Evolutionary conservation across 92 coral and sea anemone genomes (phyloP).

Genomic region (Isaurus tuberculatus): DNA sequence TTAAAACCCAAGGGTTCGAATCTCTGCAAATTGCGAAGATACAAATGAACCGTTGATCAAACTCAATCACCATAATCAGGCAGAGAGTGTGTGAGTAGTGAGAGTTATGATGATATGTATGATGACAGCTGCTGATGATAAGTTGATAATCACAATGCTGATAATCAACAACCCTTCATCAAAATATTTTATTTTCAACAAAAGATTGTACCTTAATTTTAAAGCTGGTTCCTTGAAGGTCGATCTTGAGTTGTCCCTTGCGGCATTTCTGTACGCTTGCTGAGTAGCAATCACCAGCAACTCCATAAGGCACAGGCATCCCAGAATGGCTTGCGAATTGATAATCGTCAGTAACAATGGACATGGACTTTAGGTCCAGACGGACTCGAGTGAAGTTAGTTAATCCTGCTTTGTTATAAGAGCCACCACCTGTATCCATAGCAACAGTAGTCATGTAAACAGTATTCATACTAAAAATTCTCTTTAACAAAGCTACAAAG

Average conservation of each 20-base stretch:
- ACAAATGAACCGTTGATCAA: too few species aligned
- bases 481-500: neutral
- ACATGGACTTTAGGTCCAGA: slow-evolving; percentile 66
- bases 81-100: neutral
- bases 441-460: neutral
- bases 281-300: slow-evolving; percentile 93
- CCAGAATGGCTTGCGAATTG: slow-evolving; percentile 74
- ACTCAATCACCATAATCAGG: neutral
- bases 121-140: neutral
- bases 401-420: slow-evolving; percentile 76
- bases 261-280: slow-evolving; percentile 85
- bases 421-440: slow-evolving; percentile 55
- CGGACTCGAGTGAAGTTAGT: slow-evolving; percentile 87
- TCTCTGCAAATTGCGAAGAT: too few species aligned
- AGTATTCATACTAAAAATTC: neutral
- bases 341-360: slow-evolving; percentile 77
- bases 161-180: neutral
- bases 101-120: neutral
- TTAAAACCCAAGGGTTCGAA: too few species aligned
- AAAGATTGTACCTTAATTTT: slow-evolving; percentile 64
- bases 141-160: neutral
- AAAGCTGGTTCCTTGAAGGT: slow-evolving; percentile 84
- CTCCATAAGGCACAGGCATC: slow-evolving; percentile 75
- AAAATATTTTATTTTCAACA: neutral
- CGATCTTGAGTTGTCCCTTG: slow-evolving; percentile 87